A percentile compares a stretch with the other conserved stretches of the same genome.
Conservation (phyloP, 2,888 invertebrate species). For the Polydrusus cervinus region DNA sequence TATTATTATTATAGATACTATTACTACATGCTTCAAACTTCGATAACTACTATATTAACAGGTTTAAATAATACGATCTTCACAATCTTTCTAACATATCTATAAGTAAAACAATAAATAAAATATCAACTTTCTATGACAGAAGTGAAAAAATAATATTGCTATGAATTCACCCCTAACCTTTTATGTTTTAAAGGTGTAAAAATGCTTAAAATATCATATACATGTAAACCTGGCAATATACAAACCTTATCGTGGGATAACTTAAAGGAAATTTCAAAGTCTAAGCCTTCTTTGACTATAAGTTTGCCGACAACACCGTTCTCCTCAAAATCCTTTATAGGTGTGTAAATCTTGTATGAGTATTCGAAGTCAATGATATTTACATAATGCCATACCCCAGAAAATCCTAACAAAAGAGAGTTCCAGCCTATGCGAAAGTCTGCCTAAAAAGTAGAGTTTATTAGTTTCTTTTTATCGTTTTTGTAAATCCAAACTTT, state of each 20-base stretch:
- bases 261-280: conserved; percentile 80
- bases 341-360: conserved; percentile 84
- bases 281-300: conserved; percentile 78
- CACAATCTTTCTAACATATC: too few species aligned
- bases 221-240: conserved; percentile 28
- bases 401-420: conserved; percentile 84
- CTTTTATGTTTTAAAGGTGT: conserved; percentile 22
- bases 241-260: conserved; percentile 77
- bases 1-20: too few species aligned
- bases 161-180: not conserved
- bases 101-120: too few species aligned
- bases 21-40: too few species aligned
- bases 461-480: conserved; percentile 49
- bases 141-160: not conserved
- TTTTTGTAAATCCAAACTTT: conserved; percentile 25
- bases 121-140: too few species aligned
- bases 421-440: conserved; percentile 85
- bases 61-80: too few species aligned
- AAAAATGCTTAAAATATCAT: conserved; percentile 22
- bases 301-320: conserved; percentile 83
- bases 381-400: conserved; percentile 82
- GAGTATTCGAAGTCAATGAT: conserved; percentile 85
- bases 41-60: too few species aligned
- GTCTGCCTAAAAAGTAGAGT: conserved; percentile 75
- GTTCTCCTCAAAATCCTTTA: conserved; percentile 85